Base-by-base conservation (phyloP, 2,888 invertebrate species). In the Phaedon cochleariae region DNA sequence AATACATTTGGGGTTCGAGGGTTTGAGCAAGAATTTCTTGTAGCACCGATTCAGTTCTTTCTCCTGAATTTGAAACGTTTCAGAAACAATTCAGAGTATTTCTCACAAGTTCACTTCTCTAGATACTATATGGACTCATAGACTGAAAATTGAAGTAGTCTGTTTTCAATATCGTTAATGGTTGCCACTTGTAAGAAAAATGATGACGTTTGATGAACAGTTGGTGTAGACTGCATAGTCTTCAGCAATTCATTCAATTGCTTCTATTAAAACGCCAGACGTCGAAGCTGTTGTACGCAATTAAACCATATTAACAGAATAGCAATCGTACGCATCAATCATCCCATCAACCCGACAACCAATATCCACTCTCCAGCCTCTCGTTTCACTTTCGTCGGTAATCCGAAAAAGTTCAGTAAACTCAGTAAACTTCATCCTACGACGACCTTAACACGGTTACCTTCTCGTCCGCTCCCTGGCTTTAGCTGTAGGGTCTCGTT, bases 381-480 rank as follows among this genome's bases (percentile, higher is more conserved):
- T 22, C 21, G 55, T 55, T 55, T 55, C 55, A 55, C 55, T 55
- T 55, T 55, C 26, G 21, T 37, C 22, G 6, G 15, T 9, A 46
- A 46, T 41, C 12, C 59, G 20, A 49, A 59, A 46, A 62, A 62
- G 57, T 62, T 62, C 62, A 62, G 37, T 55, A 57, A 57, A 18
- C 45, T 31, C 41, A 59, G 41, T 51, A 55, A 57, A 51, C 57
- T 58, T 20, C 34, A n/a, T 62, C 70, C 57, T 58, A n/a, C 21
- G 20, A 59, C 71, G 74, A 73, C 74, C 74, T 74, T 74, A 74
- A 73, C 74, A 73, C 70, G 73, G 74, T 73, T 71, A 72, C 72
- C 72, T 71, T 70, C 26, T 26, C 4, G 26, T 26, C 26, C 4
- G 70, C 64, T 18, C 37, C 55, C 37, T 49, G 21, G 49, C 41